Evolutionary conservation across 2,888 invertebrate species (phyloP), one percentile per base, ranked within the genome.

Genomic region (Pycnomerus fuliginosus): DNA sequence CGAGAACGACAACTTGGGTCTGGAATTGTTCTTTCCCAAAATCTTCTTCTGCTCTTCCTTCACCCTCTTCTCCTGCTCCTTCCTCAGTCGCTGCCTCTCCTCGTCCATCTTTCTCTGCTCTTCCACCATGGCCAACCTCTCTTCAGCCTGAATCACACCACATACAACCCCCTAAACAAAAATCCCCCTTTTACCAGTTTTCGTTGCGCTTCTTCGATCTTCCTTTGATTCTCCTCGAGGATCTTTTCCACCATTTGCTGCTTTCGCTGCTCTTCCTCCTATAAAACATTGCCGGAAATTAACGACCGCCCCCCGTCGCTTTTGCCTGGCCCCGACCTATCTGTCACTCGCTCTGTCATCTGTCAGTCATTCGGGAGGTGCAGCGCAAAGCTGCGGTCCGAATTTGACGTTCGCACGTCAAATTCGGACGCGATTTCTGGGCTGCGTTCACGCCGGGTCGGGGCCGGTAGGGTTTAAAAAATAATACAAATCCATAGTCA

Each of bases 131-230:
- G 91, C 92, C 71, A 96, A 80, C 65, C 95, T 83, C 73, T 97
- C 96, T 78, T 97, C 97, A 67, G 95, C 95, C 96, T 96, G 68
- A n/a, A n/a, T n/a, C n/a, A n/a, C n/a, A n/a, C n/a, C n/a, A n/a
- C n/a, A n/a, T n/a, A n/a, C n/a, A n/a, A n/a, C n/a, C n/a, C n/a
- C n/a, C n/a, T n/a, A n/a, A n/a, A n/a, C n/a, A n/a, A n/a, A n/a
- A n/a, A n/a, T n/a, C 8, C 20, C 5, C 5, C 8, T 3, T 82
- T 81, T 73, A 96, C 96, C 85, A 96, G 79, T 84, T 93, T 94
- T 69, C 87, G 85, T 79, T 95, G 95, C 59, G 95, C 95, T 73
- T 96, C 95, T 76, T 96, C 95, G 59, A 96, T 94, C 79, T 95
- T 96, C 75, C 83, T 84, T 82, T 95, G 95, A 80, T 97, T 97